A percentile compares a stretch with the other conserved stretches of the same genome.
Evolutionary conservation across 1,140 invertebrate species (phyloP).

Genomic region (Aphaenogaster rudis): DNA sequence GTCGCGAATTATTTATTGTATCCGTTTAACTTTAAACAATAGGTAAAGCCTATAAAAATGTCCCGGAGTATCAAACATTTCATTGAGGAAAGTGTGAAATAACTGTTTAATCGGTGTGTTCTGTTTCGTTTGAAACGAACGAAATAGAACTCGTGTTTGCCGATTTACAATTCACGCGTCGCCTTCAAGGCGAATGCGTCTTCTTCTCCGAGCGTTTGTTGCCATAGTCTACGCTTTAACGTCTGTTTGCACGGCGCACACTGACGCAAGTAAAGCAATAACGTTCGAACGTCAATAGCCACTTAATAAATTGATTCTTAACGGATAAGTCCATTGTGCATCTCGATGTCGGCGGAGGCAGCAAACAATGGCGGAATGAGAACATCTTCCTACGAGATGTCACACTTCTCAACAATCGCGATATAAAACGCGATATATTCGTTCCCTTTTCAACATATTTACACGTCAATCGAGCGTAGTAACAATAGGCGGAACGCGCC

Average conservation of each 20-base stretch:
- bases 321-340: conserved; percentile 68
- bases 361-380: conserved; percentile 43
- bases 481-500: conserved; percentile 3
- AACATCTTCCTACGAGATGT: conserved; percentile 35
- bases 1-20: not conserved
- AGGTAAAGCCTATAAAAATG: not conserved
- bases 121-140: not conserved
- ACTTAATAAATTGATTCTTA: conserved; percentile 81
- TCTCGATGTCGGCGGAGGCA: conserved; percentile 5
- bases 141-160: conserved; percentile 5
- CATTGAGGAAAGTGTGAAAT: not conserved
- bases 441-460: conserved; percentile 10
- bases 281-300: conserved; percentile 71
- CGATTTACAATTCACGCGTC: conserved; percentile 26
- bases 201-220: conserved; percentile 38
- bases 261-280: conserved; percentile 72
- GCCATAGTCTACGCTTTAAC: not conserved
- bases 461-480: not conserved
- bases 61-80: not conserved
- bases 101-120: not conserved
- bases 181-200: conserved; percentile 37
- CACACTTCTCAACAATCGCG: conserved; percentile 7
- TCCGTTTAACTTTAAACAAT: not conserved
- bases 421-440: conserved; percentile 36
- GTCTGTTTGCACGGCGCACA: conserved; percentile 53